Percentiles rank a stretch among this genome's conserved stretches.
Evolutionary conservation across 2,888 invertebrate species (phyloP).

Genomic region (Patella pellucida): DNA sequence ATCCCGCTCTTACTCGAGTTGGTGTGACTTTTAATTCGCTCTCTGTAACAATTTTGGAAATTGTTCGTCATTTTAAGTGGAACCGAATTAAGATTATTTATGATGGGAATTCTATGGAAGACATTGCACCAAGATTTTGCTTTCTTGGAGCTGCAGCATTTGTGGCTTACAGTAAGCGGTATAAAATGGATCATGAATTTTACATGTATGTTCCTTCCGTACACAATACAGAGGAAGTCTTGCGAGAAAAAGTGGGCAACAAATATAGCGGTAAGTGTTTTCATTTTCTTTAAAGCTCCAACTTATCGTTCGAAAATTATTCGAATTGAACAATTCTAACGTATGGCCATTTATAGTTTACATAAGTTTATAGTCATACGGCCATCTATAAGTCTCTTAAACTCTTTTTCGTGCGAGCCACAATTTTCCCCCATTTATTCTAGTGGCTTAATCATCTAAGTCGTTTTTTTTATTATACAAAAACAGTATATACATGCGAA

Average conservation of each 20-base stretch:
- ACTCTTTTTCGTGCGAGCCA: too few species aligned
- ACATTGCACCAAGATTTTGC: not conserved
- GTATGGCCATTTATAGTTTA: too few species aligned
- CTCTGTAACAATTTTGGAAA: not conserved
- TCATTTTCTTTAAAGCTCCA: too few species aligned
- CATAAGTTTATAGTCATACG: too few species aligned
- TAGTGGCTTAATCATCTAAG: too few species aligned
- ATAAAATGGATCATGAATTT: slow-evolving; percentile 1
- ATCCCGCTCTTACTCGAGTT: slow-evolving; percentile 1
- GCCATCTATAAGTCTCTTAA: too few species aligned
- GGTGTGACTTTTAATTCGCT: slow-evolving; percentile 1
- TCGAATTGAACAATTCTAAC: too few species aligned
- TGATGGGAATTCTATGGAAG: slow-evolving; percentile 1
- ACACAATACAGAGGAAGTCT: not conserved
- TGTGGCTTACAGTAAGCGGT: not conserved
- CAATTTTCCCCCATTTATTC: too few species aligned
- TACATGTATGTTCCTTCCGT: not conserved
- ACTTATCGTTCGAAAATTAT: too few species aligned
- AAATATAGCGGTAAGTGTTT: not conserved
- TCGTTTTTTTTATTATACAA: too few species aligned
- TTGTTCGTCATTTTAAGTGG: not conserved
- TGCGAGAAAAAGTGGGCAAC: slow-evolving; percentile 4
- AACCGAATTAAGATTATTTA: slow-evolving; percentile 1
- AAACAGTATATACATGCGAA: too few species aligned
- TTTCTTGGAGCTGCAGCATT: slow-evolving; percentile 7